phyloP scores from a whole-genome alignment of 1,140 invertebrate species.

The Caenorhabditis latens region DNA sequence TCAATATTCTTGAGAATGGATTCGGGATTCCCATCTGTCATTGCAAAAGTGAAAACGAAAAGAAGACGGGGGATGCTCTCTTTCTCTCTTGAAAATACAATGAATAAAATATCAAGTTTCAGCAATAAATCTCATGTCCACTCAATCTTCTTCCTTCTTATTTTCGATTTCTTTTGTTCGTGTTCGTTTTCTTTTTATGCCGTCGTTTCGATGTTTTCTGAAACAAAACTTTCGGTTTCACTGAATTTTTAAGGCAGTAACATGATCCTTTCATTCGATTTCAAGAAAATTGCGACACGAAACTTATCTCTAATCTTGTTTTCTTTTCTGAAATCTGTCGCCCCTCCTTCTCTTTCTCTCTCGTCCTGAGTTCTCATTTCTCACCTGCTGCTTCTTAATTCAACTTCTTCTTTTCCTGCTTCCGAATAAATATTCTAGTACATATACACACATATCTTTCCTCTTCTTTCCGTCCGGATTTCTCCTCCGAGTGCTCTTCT shows the following conservation, averaged over 20 bases:
- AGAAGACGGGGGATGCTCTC: neutral
- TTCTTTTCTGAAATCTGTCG: too few relatives aligned
- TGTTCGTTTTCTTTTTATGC: neutral
- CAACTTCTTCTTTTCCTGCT: neutral
- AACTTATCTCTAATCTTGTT: too few relatives aligned
- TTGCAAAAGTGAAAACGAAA: slow-evolving; percentile 28
- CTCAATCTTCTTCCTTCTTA: slow-evolving; percentile 5
- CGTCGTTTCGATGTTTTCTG: neutral
- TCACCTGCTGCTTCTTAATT: slow-evolving; percentile 4
- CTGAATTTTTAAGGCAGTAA: neutral
- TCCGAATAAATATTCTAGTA: neutral
- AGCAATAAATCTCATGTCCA: slow-evolving; percentile 48
- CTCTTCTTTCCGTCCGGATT: slow-evolving; percentile 24
- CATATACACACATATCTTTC: neutral
- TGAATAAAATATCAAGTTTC: slow-evolving; percentile 55
- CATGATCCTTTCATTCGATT: too few relatives aligned
- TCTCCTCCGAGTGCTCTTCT: slow-evolving; percentile 35
- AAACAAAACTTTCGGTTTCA: neutral
- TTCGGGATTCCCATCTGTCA: slow-evolving; percentile 53
- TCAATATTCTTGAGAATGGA: slow-evolving; percentile 50
- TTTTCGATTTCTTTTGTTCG: neutral
- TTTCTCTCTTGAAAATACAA: slow-evolving; percentile 49
- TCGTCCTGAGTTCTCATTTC: too few relatives aligned
- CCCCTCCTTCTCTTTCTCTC: too few relatives aligned
- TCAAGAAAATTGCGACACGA: too few relatives aligned